Evolutionary conservation across 2,797 vertebrate genomes (phyloP).

Genomic region (Typhlichthys eigenmanni): DNA sequence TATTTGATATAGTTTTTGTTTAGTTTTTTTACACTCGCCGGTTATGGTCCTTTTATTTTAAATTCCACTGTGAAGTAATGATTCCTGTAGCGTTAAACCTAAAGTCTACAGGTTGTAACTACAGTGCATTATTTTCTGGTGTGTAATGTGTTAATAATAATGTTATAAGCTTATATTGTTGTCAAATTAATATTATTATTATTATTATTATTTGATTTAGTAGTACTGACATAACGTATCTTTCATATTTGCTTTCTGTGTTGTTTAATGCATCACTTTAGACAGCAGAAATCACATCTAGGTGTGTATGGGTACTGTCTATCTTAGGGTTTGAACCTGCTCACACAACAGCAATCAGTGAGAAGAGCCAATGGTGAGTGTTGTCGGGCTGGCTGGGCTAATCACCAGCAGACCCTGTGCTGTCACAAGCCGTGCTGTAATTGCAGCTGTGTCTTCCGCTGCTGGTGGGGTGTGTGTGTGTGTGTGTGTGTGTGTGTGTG

Average conservation of each 20-base stretch:
- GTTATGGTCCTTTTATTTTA: constrained; percentile 19
- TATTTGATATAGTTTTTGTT: constrained; percentile 46
- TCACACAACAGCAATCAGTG: constrained; percentile 22
- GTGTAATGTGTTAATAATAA: constrained; percentile 2
- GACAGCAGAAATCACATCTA: constrained; percentile 23
- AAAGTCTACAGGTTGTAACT: background rate
- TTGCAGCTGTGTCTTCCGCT: constrained; percentile 51
- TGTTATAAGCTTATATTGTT: constrained; percentile 7
- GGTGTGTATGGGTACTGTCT: constrained; percentile 1
- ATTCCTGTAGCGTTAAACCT: too few relatives aligned
- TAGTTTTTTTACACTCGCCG: constrained; percentile 19
- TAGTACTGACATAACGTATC: too few relatives aligned
- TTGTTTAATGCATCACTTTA: constrained; percentile 34
- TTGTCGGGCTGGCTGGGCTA: constrained; percentile 24
- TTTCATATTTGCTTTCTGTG: too few relatives aligned
- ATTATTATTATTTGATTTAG: too few relatives aligned
- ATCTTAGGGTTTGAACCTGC: constrained; percentile 15
- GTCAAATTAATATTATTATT: constrained; percentile 3
- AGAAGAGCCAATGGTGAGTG: constrained; percentile 20
- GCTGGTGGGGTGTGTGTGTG: constrained; percentile 36
- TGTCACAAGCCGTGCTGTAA: constrained; percentile 34
- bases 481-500: background rate
- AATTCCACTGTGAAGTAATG: background rate
- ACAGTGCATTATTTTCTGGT: too few relatives aligned
- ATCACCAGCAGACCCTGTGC: constrained; percentile 50